phyloP scores from a whole-genome alignment of 2,888 invertebrate genomes.

The Tenthredo distinguenda region DNA sequence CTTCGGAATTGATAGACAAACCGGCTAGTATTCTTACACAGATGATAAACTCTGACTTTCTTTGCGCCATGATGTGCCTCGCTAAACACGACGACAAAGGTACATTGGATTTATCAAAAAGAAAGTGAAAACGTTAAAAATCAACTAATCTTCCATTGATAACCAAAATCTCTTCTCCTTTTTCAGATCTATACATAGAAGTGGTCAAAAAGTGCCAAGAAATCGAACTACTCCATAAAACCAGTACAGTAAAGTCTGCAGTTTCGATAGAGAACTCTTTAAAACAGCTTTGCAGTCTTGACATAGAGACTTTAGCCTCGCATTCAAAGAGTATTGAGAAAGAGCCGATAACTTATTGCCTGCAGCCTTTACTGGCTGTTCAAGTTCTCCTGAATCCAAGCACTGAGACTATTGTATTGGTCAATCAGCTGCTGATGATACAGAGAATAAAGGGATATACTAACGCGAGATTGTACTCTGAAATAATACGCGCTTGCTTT shows the following conservation, averaged over 20 bases:
- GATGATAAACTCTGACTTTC: slow-evolving; percentile 86
- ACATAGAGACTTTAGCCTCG: slow-evolving; percentile 82
- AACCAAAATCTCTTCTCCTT: background rate
- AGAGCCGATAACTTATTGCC: slow-evolving; percentile 86
- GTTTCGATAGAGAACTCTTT: slow-evolving; percentile 82
- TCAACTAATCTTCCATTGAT: background rate
- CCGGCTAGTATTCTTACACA: slow-evolving; percentile 85
- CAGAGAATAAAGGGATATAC: slow-evolving; percentile 91
- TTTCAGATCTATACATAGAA: slow-evolving; percentile 81
- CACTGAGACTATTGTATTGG: slow-evolving; percentile 89
- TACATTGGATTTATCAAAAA: slow-evolving; percentile 75
- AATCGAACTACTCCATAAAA: slow-evolving; percentile 83
- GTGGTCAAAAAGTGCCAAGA: slow-evolving; percentile 89
- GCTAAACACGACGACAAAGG: slow-evolving; percentile 91
- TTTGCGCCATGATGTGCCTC: slow-evolving; percentile 90
- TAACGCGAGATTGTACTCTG: slow-evolving; percentile 91
- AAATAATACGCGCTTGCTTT: slow-evolving; percentile 93
- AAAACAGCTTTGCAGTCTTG: slow-evolving; percentile 82
- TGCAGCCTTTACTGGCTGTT: slow-evolving; percentile 91
- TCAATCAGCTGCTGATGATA: slow-evolving; percentile 90
- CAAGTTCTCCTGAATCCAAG: slow-evolving; percentile 93
- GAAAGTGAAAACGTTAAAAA: background rate
- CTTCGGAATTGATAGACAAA: slow-evolving; percentile 85
- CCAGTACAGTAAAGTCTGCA: slow-evolving; percentile 81
- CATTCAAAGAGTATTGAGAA: slow-evolving; percentile 79